Conservation (phyloP, 2,113 vertebrate genomes). For the Cyprinodon tularosa region DNA sequence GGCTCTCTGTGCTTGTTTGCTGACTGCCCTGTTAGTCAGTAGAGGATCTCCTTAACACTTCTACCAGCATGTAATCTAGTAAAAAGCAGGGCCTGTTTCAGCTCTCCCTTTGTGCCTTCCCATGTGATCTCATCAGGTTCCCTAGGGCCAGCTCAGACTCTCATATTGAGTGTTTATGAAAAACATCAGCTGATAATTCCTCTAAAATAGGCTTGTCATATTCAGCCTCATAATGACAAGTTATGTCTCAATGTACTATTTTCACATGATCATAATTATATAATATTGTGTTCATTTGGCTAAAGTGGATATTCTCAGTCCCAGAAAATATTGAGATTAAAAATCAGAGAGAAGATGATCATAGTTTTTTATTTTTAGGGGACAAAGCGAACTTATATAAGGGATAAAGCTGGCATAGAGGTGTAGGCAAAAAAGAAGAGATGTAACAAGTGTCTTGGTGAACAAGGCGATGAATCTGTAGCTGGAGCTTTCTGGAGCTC, state of each 20-base stretch:
- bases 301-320: background rate
- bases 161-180: background rate
- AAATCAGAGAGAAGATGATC: background rate
- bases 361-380: background rate
- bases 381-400: background rate
- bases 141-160: too few species aligned
- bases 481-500: conserved; percentile 12
- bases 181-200: conserved; percentile 1
- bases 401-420: background rate
- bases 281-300: too few species aligned
- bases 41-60: background rate
- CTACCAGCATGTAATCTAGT: background rate
- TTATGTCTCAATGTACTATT: background rate
- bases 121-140: background rate
- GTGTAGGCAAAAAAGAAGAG: background rate
- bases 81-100: conserved; percentile 15
- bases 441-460: background rate
- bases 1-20: conserved; percentile 7
- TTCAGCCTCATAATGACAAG: background rate
- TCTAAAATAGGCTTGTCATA: background rate
- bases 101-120: background rate
- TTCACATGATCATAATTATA: background rate
- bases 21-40: conserved; percentile 1
- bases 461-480: conserved; percentile 15
- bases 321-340: background rate